Evolutionary conservation across 2,888 invertebrate species (phyloP).

Genomic region (Seira ritae): DNA sequence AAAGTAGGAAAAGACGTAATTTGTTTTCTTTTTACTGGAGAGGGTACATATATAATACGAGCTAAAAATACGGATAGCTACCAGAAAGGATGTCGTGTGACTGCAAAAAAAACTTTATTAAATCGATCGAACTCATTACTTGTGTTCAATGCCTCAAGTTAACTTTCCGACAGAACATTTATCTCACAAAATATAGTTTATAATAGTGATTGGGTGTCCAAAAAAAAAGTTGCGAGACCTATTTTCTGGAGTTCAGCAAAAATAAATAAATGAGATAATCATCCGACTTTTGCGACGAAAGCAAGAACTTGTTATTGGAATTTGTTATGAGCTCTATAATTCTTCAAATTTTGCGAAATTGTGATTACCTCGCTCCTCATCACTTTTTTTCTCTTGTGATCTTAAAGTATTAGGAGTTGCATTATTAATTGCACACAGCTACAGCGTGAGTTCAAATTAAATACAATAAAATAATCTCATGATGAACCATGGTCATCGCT

Average conservation of each 20-base stretch:
- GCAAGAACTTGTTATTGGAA: too few species aligned
- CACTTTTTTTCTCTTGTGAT: too few species aligned
- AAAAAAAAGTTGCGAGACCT: neutral
- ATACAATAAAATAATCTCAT: too few species aligned
- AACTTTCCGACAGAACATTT: constrained; percentile 16
- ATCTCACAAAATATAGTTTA: constrained; percentile 8
- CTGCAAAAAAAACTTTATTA: neutral
- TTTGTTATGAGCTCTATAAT: too few species aligned
- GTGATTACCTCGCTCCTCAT: too few species aligned
- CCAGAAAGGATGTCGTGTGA: too few species aligned
- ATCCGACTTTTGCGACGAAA: neutral
- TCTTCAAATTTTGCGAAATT: too few species aligned
- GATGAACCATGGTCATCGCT: neutral
- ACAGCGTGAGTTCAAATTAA: too few species aligned
- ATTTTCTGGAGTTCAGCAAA: neutral
- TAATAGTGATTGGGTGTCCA: neutral
- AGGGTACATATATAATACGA: neutral
- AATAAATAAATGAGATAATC: neutral
- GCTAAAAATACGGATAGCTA: neutral
- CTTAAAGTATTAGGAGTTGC: too few species aligned
- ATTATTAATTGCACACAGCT: too few species aligned
- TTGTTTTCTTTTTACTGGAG: neutral
- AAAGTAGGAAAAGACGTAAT: constrained; percentile 6
- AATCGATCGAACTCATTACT: constrained; percentile 11
- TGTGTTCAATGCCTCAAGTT: neutral